These are phyloP conservation scores for Argyresthia albistria DNA, from an alignment of 2,888 invertebrate species.

Conservation along the genomic window DNA sequence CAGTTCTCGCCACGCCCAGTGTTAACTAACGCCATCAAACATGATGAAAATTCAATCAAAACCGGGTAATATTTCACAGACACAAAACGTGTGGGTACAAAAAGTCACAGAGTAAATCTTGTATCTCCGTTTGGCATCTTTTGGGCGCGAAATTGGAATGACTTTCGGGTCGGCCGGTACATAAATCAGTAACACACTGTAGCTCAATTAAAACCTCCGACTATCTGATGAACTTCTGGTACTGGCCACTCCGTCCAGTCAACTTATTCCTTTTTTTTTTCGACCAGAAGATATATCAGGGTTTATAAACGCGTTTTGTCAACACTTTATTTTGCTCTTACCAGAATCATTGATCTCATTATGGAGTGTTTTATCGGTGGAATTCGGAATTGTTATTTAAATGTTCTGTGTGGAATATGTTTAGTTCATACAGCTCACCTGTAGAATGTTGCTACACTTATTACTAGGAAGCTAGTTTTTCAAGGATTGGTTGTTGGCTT, in stretches of 20 bases:
- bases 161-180: slow-evolving; percentile 45
- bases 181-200: slow-evolving; percentile 67
- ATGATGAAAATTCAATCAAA: slow-evolving; percentile 56
- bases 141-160: slow-evolving; percentile 59
- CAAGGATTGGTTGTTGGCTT: no score
- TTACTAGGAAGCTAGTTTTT: no score
- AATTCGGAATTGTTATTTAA: no score
- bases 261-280: slow-evolving; percentile 14
- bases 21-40: slow-evolving; percentile 8
- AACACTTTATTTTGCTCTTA: slow-evolving; percentile 21
- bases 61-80: slow-evolving; percentile 40
- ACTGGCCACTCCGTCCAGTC: slow-evolving; percentile 20
- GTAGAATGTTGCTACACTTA: no score
- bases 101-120: not conserved
- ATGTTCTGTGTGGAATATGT: no score
- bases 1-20: not conserved
- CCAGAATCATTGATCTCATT: slow-evolving; percentile 10
- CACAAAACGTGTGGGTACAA: not conserved
- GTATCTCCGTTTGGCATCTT: slow-evolving; percentile 7
- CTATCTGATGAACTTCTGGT: slow-evolving; percentile 59
- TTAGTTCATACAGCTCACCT: not conserved
- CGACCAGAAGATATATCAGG: slow-evolving; percentile 15
- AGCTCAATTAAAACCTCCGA: slow-evolving; percentile 63
- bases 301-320: slow-evolving; percentile 37
- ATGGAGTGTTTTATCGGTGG: slow-evolving; percentile 2